These are phyloP conservation scores for Tetramorium simillimum DNA, from an alignment of 1,140 invertebrate species.

Conservation along the genomic window DNA sequence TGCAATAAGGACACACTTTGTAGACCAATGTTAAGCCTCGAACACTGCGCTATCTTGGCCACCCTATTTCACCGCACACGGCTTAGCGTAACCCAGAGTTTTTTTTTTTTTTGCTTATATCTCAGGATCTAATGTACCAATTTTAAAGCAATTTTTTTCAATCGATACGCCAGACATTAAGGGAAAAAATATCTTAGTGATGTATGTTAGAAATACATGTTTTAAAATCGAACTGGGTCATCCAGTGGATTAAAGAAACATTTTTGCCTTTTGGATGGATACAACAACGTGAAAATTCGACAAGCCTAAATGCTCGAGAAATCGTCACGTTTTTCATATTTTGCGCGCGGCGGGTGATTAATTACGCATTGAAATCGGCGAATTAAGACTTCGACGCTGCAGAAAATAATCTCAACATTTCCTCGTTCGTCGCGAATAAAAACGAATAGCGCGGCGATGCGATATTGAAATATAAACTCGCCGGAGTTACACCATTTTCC, in stretches of 20 bases:
- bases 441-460: background rate
- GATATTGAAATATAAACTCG: background rate
- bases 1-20: background rate
- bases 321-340: background rate
- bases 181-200: no score
- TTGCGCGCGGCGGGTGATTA: background rate
- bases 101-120: no score
- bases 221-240: no score
- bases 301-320: background rate
- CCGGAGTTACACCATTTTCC: slow-evolving; percentile 3
- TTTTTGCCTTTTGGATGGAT: no score
- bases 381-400: background rate
- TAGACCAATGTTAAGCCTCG: background rate
- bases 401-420: background rate
- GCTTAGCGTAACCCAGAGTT: no score
- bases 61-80: no score
- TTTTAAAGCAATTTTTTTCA: no score
- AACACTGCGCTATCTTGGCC: no score
- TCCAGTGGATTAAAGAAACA: background rate
- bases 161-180: no score
- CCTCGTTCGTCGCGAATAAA: background rate
- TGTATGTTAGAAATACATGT: no score
- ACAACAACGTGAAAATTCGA: background rate
- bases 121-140: no score
- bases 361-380: background rate